Evolutionary conservation across 92 coral and sea anemone genomes (phyloP).

Genomic region (Muricea muricata): DNA sequence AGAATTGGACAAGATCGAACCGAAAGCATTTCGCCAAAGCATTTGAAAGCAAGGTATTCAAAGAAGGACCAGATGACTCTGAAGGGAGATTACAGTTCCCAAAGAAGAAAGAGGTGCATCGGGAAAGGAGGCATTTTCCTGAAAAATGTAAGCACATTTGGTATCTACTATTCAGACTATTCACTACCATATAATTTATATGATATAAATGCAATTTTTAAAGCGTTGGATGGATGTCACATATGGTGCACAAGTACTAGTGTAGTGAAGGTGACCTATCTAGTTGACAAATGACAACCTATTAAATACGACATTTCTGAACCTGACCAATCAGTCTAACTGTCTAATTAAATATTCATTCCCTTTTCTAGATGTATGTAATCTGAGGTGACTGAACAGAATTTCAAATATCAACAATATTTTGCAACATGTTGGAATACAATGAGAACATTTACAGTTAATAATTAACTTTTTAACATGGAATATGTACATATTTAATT

Average conservation of each 20-base stretch:
- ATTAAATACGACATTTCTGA: no score
- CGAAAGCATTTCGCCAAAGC: conserved; percentile 83
- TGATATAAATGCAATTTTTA: no score
- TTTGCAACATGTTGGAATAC: background rate
- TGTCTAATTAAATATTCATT: background rate
- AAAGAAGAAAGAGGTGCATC: conserved; percentile 75
- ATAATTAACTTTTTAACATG: no score
- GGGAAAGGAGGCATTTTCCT: conserved; percentile 89
- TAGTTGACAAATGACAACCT: no score
- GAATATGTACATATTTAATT: no score
- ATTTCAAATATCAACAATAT: background rate
- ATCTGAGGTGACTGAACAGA: conserved; percentile 9
- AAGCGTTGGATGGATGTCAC: no score
- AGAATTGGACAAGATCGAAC: conserved; percentile 95
- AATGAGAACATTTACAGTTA: background rate
- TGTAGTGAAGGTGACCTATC: no score
- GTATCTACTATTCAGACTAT: no score
- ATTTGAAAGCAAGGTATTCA: conserved; percentile 89
- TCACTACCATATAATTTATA: no score
- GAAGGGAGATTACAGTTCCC: conserved; percentile 82
- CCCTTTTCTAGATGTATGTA: background rate
- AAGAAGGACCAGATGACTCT: conserved; percentile 77
- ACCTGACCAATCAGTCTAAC: no score
- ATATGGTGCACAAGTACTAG: no score
- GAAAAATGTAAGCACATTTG: conserved; percentile 94